Evolutionary conservation across 2,888 invertebrate species (phyloP).

Genomic region (Synanthedon andrenaeformis): DNA sequence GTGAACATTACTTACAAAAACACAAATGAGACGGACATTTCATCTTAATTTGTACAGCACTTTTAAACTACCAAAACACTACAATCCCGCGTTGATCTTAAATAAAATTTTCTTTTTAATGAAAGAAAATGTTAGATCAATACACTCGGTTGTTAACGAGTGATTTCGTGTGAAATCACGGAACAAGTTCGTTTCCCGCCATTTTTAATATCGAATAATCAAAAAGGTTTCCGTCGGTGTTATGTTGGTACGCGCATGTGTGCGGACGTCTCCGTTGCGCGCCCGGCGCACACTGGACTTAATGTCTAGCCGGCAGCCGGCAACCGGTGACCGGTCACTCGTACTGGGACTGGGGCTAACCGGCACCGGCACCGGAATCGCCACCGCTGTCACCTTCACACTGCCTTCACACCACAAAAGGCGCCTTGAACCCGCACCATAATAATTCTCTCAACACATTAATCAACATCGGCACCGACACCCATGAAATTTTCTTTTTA

Average conservation of each 20-base stretch:
- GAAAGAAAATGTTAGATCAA: too few relatives aligned
- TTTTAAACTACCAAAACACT: neutral
- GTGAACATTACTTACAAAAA: neutral
- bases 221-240: too few relatives aligned
- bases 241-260: slow-evolving; percentile 20
- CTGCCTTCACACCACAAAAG: slow-evolving; percentile 28
- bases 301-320: slow-evolving; percentile 11
- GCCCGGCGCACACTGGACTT: slow-evolving; percentile 52
- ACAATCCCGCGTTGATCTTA: too few relatives aligned
- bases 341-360: slow-evolving; percentile 7
- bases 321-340: neutral
- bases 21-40: too few relatives aligned
- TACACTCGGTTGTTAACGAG: slow-evolving; percentile 15
- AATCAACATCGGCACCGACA: slow-evolving; percentile 23
- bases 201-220: neutral
- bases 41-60: neutral
- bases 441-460: slow-evolving; percentile 19
- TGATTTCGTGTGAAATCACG: slow-evolving; percentile 33
- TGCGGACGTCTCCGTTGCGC: slow-evolving; percentile 52
- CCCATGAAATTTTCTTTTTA: slow-evolving; percentile 17
- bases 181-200: slow-evolving; percentile 15
- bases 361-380: slow-evolving; percentile 9
- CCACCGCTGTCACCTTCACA: slow-evolving; percentile 26
- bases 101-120: too few relatives aligned
- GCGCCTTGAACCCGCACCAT: slow-evolving; percentile 22